Base-by-base conservation (phyloP, 2,113 vertebrate genomes). In the Cavia porcellus region DNA sequence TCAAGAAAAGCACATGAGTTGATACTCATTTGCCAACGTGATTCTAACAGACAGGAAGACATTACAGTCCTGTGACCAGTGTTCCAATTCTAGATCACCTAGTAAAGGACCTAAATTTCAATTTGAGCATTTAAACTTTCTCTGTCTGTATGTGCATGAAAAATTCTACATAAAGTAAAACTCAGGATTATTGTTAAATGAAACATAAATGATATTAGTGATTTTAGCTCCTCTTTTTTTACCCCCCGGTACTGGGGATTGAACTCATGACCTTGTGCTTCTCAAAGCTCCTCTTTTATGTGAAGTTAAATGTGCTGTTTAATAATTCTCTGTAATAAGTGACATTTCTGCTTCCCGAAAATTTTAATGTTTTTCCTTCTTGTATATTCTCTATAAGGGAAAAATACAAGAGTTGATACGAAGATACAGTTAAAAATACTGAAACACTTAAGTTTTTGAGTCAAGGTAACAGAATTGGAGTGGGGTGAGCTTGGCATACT, bases 161-260 rank as follows among this genome's bases (percentile, higher is more conserved):
- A 74, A 59, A 86, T 92, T 82, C 59, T 42, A 90, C 55, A 83
- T 59, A 72, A 86, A 87, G 6, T 80, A 66, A 64, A 86, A 64
- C 13, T 30, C 38, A 86, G 20, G 15, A 45, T 75, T 82, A 55
- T 66, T 92, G 52, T 89, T 55, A 83, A 66, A 66, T 90, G 52
- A 50, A 72, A 95, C 68, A 59, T 45, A 94, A 75, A 89, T 70
- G 80, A 82, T 55, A 13, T 42, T 66, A 28, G 30, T 82, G 30
- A 55, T 86, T 80, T 86, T 90, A 74, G 14, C 9, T 87, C 17
- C 61, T 47, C 5, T 75, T 75, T 3, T 20, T 7, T 7, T 7
- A 12, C 12, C 7, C 15, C 15, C 15, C 14, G 15, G 55, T 55
- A 55, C 55, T 17, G 15, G 55, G 15, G 55, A 55, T 55, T 17